Conservation (phyloP, 2,113 vertebrate genomes). For the Mionectes macconnelli region DNA sequence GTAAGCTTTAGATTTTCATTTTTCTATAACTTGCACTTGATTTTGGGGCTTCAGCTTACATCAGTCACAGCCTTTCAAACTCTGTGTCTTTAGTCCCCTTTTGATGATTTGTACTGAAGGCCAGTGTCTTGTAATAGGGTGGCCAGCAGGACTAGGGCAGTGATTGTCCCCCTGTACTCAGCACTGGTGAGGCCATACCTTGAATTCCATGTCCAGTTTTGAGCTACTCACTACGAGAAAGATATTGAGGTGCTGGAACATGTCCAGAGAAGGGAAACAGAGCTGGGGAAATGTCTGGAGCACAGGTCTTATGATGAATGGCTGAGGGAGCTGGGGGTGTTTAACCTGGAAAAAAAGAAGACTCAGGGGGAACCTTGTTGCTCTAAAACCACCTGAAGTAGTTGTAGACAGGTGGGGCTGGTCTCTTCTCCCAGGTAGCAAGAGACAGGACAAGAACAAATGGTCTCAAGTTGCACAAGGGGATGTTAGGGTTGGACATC, state of each 20-base stretch:
- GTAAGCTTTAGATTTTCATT: slow-evolving; percentile 14
- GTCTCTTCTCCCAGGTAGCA: not conserved
- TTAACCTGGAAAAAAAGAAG: not conserved
- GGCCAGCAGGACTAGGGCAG: not conserved
- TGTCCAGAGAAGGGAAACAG: not conserved
- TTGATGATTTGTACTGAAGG: not conserved
- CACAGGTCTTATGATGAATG: not conserved
- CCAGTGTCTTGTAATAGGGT: not conserved
- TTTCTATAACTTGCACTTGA: not conserved
- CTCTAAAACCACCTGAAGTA: fast-evolving
- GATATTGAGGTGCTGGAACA: not conserved
- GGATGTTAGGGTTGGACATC: not conserved
- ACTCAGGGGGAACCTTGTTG: fast-evolving
- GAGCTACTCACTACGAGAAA: not conserved
- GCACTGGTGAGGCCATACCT: not conserved
- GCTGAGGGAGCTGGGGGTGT: not conserved
- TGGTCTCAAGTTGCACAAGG: not conserved
- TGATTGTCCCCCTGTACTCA: fast-evolving
- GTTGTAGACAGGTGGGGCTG: fast-evolving
- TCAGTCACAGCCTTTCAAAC: not conserved
- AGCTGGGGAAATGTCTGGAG: not conserved
- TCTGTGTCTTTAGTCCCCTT: not conserved
- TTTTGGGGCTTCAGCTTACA: not conserved
- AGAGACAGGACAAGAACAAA: not conserved
- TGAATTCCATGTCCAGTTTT: not conserved